phyloP scores from a whole-genome alignment of 2,888 invertebrate species.

The Calliopum simillimum region DNA sequence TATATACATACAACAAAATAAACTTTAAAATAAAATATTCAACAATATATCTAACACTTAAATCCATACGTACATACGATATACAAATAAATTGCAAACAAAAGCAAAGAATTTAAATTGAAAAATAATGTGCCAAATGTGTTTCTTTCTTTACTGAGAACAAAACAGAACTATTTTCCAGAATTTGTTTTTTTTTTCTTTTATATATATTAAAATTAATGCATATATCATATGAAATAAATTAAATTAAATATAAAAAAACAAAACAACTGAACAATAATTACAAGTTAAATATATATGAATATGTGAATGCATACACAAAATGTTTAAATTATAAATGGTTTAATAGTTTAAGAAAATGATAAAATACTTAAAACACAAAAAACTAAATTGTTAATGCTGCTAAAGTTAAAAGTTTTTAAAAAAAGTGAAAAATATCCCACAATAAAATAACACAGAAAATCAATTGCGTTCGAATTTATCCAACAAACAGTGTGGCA shows the following conservation, averaged over 20 bases:
- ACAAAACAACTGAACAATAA: constrained; percentile 25
- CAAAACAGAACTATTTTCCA: constrained; percentile 15
- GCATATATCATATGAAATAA: not conserved
- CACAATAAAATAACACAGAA: not conserved
- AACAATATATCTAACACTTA: no score
- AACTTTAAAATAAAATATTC: no score
- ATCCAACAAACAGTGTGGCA: constrained; percentile 15
- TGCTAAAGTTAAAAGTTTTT: not conserved
- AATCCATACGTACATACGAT: no score
- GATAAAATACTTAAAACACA: not conserved
- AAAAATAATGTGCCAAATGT: constrained; percentile 56
- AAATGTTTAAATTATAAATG: constrained; percentile 4
- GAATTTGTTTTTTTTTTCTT: constrained; percentile 9
- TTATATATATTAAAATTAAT: not conserved
- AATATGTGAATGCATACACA: constrained; percentile 7
- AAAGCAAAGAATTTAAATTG: constrained; percentile 26
- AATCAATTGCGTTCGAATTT: constrained; percentile 8
- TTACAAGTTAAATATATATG: constrained; percentile 24
- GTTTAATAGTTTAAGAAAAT: constrained; percentile 30
- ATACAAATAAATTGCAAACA: constrained; percentile 21
- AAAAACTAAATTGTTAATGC: not conserved
- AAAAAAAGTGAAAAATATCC: not conserved
- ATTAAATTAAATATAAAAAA: not conserved
- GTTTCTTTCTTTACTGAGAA: constrained; percentile 45
- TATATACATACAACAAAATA: not conserved